A percentile compares a stretch with the other conserved stretches of the same genome.
These are phyloP conservation scores for Sphecodes monilicornis DNA, from an alignment of 2,888 invertebrate species.

Conservation along the genomic window DNA sequence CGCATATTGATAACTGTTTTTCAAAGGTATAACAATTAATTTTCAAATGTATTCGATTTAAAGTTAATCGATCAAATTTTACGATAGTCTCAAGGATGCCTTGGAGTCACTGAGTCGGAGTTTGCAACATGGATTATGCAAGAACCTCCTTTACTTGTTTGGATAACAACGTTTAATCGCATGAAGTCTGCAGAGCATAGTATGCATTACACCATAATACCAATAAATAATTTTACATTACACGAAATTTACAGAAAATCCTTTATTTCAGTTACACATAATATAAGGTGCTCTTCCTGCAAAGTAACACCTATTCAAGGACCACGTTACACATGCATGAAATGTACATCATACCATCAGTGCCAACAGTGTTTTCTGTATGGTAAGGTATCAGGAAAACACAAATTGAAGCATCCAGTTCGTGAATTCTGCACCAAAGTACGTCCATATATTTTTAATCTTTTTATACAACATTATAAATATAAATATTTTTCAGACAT, in stretches of 20 bases:
- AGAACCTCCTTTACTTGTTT: slow-evolving; percentile 87
- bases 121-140: slow-evolving; percentile 90
- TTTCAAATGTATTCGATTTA: slow-evolving; percentile 30
- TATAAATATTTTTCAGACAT: slow-evolving; percentile 73
- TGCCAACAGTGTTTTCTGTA: slow-evolving; percentile 90
- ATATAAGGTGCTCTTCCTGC: slow-evolving; percentile 87
- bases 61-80: slow-evolving; percentile 30
- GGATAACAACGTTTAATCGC: slow-evolving; percentile 88
- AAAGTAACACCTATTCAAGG: slow-evolving; percentile 87
- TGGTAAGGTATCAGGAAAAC: slow-evolving; percentile 87
- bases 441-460: slow-evolving; percentile 50
- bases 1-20: slow-evolving; percentile 91
- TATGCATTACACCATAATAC: slow-evolving; percentile 72
- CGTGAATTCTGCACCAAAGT: slow-evolving; percentile 87
- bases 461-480: slow-evolving; percentile 6
- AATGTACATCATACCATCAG: slow-evolving; percentile 88
- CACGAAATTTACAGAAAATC: neutral
- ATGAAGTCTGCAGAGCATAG: slow-evolving; percentile 87
- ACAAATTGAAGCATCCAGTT: slow-evolving; percentile 89
- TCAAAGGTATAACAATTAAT: slow-evolving; percentile 85
- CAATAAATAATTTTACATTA: slow-evolving; percentile 19
- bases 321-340: slow-evolving; percentile 88
- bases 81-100: slow-evolving; percentile 88
- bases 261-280: slow-evolving; percentile 85
- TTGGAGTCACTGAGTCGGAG: slow-evolving; percentile 88